These are phyloP conservation scores for Macroglossus sobrinus DNA, from an alignment of 2,113 vertebrate genomes.

Conservation along the genomic window DNA sequence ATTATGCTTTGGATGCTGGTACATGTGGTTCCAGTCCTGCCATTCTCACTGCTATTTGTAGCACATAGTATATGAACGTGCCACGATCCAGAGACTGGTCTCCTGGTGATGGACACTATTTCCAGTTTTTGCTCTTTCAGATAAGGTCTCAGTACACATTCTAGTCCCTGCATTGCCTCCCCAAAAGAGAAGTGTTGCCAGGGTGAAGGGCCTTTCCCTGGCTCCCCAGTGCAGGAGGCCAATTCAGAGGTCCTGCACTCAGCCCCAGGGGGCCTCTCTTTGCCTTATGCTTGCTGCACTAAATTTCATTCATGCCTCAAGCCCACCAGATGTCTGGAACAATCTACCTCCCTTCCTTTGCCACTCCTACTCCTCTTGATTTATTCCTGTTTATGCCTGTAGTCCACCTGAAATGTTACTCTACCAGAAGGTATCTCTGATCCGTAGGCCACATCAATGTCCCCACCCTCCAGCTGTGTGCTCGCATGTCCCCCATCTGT, in stretches of 20 bases:
- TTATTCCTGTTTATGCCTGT: background rate
- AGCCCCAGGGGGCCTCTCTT: background rate
- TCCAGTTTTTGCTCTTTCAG: background rate
- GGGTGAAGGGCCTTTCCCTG: background rate
- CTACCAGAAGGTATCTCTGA: background rate
- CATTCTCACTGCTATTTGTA: accelerated
- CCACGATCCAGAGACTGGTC: background rate
- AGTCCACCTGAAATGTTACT: background rate
- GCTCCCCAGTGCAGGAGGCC: background rate
- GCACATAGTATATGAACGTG: accelerated
- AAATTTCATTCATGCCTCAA: background rate
- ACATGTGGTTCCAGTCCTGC: background rate
- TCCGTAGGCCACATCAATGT: background rate
- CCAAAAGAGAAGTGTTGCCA: background rate
- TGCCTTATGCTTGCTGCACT: background rate
- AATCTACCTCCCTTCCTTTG: background rate
- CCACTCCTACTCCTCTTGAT: background rate
- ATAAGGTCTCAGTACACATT: background rate
- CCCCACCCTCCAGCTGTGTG: background rate
- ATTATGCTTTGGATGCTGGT: accelerated
- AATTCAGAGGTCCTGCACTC: background rate
- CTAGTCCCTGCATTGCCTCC: background rate
- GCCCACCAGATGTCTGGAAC: background rate
- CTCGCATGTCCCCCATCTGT: background rate
- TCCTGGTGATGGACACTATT: background rate